Evolutionary conservation across 2,888 invertebrate genomes (phyloP), one percentile per base, ranked within the genome.

Genomic region (Agrochola circellaris): DNA sequence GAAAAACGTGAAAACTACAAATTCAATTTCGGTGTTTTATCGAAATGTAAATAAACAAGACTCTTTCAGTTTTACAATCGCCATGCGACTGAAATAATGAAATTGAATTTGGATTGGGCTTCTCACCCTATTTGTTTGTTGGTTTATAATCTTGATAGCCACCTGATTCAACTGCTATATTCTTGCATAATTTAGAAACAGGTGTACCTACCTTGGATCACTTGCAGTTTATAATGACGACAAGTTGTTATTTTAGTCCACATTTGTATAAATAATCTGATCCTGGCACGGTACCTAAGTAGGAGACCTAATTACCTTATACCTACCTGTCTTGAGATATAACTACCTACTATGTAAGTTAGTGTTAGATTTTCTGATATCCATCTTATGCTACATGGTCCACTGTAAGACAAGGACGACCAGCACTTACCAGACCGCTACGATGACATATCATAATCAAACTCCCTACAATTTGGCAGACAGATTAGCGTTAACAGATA

Each of bases 11-110:
- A 23, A 73, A 54, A 17, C 20, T 58, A 26, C 0, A 8, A 20
- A n/a, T 69, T 58, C 38, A 77, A 77, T 58, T 77, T 67, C 34
- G 34, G 51, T 34, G 45, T 62, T 77, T 15, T 77, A n/a, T 34
- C 20, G 45, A 65, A 65, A 34, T 77, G 26, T 62, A 62, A 68
- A 75, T n/a, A 75, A 56, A 38, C 9, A 75, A 48, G 3, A 61
- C n/a, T 74, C 4, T 48, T 58, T 65, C 38, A 26, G 8, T 26
- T 77, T 38, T 45, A 45, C 23, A 58, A 56, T 34, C 23, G 51
- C 51, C 1, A 13, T 5, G 1, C 6, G 38, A 20, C 11, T 72
- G 17, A 17, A 38, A 15, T n/a, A 42, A n/a, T 4, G 13, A 45
- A 45, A 45, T 45, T 45, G 5, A 45, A 34, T 45, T 54, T 45